These are phyloP conservation scores for Leiothrix lutea DNA, from an alignment of 2,113 vertebrate genomes.

Conservation along the genomic window DNA sequence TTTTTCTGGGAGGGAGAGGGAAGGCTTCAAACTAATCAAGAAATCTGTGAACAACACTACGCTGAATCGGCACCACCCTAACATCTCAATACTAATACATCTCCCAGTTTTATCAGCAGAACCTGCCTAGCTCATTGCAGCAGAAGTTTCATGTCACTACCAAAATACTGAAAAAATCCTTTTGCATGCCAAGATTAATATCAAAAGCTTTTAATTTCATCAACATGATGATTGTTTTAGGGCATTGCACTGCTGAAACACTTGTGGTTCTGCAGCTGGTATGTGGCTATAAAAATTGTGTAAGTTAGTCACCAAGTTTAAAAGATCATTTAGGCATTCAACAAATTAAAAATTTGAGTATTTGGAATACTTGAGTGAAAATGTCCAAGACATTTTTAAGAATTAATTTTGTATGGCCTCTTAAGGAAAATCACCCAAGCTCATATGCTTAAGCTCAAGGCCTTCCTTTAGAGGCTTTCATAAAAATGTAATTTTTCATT, in stretches of 20 bases:
- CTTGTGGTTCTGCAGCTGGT: not conserved
- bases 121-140: not conserved
- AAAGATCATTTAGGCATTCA: not conserved
- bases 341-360: not conserved
- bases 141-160: not conserved
- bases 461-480: not conserved
- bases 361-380: not conserved
- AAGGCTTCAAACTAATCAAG: not conserved
- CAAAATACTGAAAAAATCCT: not conserved
- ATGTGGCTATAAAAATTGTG: not conserved
- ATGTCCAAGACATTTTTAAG: not conserved
- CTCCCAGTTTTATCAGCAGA: not conserved
- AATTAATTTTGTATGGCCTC: not conserved
- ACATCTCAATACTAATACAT: not conserved
- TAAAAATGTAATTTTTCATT: not conserved
- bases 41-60: not conserved
- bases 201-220: not conserved
- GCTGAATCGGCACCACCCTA: not conserved
- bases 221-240: not conserved
- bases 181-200: not conserved
- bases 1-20: not conserved
- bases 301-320: not conserved
- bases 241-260: not conserved
- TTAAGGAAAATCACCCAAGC: not conserved
- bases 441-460: not conserved